A percentile compares a stretch with the other conserved stretches of the same genome.
phyloP scores from a whole-genome alignment of 2,797 vertebrate species.

The Lophius americanus region DNA sequence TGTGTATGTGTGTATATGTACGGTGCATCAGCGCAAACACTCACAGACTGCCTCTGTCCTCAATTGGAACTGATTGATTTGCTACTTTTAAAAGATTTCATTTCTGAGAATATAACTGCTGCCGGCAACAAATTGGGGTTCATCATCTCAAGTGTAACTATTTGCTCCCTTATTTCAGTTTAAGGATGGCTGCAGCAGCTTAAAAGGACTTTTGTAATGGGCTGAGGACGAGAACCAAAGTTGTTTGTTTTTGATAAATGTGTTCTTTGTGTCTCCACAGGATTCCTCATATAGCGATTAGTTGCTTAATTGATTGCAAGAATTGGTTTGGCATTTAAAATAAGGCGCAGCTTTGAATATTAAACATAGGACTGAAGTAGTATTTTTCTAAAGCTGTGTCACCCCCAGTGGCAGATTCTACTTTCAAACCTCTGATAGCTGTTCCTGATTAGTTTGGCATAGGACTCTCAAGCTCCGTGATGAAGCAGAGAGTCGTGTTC shows the following conservation, averaged over 20 bases:
- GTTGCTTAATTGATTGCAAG: conserved; percentile 33
- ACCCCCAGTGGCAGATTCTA: conserved; percentile 40
- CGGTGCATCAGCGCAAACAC: conserved; percentile 30
- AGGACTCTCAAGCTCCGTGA: conserved; percentile 46
- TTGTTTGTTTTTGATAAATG: conserved; percentile 51
- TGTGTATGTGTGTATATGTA: not conserved
- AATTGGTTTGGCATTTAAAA: conserved; percentile 40
- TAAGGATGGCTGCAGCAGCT: conserved; percentile 25
- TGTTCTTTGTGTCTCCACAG: conserved; percentile 31
- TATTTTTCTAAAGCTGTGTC: conserved; percentile 27
- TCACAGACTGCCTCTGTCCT: conserved; percentile 33
- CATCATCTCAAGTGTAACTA: conserved; percentile 52
- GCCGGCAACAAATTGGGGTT: conserved; percentile 52
- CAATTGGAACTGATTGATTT: conserved; percentile 59
- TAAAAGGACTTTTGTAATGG: conserved; percentile 49
- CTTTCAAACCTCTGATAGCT: conserved; percentile 41
- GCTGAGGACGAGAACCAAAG: conserved; percentile 32
- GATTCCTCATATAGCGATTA: conserved; percentile 41
- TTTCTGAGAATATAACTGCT: conserved; percentile 31
- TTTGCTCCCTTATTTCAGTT: conserved; percentile 47
- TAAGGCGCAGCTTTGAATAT: conserved; percentile 32
- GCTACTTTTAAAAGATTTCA: conserved; percentile 49
- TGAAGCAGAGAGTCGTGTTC: conserved; percentile 42
- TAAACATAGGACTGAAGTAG: conserved; percentile 24
- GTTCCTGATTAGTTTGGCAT: conserved; percentile 57